Percentiles rank a stretch among this genome's conserved stretches.
Conservation (phyloP, 2,797 vertebrate genomes). For the Prionace glauca region DNA sequence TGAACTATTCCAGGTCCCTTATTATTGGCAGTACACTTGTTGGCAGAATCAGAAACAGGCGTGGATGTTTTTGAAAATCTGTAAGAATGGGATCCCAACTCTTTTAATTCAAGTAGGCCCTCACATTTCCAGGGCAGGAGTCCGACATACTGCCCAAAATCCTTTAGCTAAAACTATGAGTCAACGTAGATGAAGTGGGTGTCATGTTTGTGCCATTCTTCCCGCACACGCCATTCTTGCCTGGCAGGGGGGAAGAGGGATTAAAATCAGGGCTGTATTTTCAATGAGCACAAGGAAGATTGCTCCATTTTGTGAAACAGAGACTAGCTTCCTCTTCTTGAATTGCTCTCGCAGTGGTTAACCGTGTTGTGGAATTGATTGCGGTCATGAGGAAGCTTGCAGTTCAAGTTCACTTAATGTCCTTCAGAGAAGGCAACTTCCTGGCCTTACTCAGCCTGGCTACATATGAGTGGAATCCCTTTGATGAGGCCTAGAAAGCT, state of each 20-base stretch:
- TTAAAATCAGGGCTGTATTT: background rate
- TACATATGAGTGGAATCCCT: background rate
- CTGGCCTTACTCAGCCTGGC: background rate
- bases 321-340: background rate
- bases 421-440: background rate
- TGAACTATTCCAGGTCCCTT: background rate
- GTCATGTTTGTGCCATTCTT: background rate
- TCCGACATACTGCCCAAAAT: background rate
- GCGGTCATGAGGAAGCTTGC: background rate
- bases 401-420: background rate
- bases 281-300: background rate
- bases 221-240: too few relatives aligned
- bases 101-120: background rate
- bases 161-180: background rate
- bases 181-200: background rate
- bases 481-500: background rate
- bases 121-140: background rate
- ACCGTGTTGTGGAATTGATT: background rate
- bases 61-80: background rate
- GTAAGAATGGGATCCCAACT: background rate
- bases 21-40: background rate
- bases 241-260: background rate
- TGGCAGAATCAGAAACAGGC: background rate
- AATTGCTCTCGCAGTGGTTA: background rate
- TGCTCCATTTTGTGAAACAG: background rate